Percentiles rank a stretch among this genome's conserved stretches.
phyloP scores from a whole-genome alignment of 2,797 vertebrate genomes.

The Peromyscus attwateri region DNA sequence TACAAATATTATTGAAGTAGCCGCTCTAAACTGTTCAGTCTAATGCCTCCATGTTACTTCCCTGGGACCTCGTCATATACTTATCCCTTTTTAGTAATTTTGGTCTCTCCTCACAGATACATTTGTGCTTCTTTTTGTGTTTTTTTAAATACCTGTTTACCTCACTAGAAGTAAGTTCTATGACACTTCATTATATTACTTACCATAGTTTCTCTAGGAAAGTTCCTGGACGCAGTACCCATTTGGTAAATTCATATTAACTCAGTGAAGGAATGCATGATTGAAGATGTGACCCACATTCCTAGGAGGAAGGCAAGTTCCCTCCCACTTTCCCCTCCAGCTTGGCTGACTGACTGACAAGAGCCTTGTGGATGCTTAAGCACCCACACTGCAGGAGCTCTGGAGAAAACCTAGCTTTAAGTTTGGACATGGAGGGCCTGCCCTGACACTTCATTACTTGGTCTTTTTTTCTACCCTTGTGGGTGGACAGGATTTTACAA shows the following conservation, averaged over 20 bases:
- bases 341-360: background rate
- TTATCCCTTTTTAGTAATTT: background rate
- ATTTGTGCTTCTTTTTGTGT: background rate
- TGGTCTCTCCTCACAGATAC: background rate
- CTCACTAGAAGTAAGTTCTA: background rate
- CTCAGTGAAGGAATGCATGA: background rate
- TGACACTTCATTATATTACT: background rate
- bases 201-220: background rate
- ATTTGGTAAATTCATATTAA: constrained; percentile 13
- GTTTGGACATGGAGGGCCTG: background rate
- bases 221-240: background rate
- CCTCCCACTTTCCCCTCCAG: background rate
- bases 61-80: background rate
- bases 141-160: background rate
- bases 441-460: background rate
- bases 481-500: background rate
- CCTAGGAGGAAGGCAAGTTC: background rate
- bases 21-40: background rate
- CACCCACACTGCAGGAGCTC: background rate
- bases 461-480: background rate
- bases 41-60: background rate
- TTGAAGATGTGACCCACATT: background rate
- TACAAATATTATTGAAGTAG: background rate
- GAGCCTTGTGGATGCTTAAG: background rate
- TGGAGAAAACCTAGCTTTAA: background rate